Evolutionary conservation across 2,888 invertebrate species (phyloP), one percentile per base, ranked within the genome.

Genomic region (Cheilosia vulpina): DNA sequence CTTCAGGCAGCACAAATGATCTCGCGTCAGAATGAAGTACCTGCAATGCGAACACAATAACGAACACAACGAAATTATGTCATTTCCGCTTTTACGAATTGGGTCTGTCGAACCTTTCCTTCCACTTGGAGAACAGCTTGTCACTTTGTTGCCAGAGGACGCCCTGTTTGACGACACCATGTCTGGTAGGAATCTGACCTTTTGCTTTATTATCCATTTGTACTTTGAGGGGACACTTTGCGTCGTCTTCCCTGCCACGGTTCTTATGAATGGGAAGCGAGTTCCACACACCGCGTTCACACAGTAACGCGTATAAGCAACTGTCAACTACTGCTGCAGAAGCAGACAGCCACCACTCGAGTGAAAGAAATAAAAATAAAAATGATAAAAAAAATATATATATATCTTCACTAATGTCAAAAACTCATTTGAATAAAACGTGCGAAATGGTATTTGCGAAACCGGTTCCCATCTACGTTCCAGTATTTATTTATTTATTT

Each of bases 361-460:
- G 65, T 72, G 78, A 57, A 55, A 78, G 45, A 47, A 43, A 62
- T 34, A 72, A 71, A 83, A 63, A 63, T 62, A 63, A 57, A 62
- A 62, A 66, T n/a, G 34, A 41, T 15, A 45, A 50, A 34, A 60
- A 62, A 43, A 57, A 63, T 6, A 24, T 63, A 57, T 43, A 55
- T 38, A 55, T 47, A 43, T 17, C 19, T n/a, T 50, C 19, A 53
- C 65, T 57, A 68, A 80, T 65, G 63, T 79, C 65, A 75, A 78
- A 69, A 76, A 62, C 75, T 75, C 50, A 85, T 85, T 85, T 85
- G 45, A 85, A 85, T 85, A 80, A 85, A 85, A 85, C 85, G 81
- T 81, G 85, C 85, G 81, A 85, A 84, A 80, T 84, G 81, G 85
- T 68, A 77, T 85, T 81, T 81, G 85, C 71, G 52, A 77, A 85